These are phyloP conservation scores for Cyphomyrus plagiostoma DNA, from an alignment of 2,113 vertebrate species.

Conservation along the genomic window DNA sequence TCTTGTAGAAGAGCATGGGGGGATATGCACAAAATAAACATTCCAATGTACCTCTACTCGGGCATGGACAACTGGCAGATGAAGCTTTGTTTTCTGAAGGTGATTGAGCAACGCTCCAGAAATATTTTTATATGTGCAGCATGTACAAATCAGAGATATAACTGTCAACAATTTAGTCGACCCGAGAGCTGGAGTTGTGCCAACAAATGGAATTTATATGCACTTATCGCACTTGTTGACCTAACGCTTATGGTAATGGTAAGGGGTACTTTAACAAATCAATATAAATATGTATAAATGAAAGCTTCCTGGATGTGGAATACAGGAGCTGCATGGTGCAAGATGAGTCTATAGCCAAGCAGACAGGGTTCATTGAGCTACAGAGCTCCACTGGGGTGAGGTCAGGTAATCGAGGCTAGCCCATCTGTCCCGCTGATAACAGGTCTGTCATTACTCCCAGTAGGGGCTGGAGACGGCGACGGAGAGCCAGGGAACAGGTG, in stretches of 20 bases:
- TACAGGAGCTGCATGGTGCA: neutral
- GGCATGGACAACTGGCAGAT: neutral
- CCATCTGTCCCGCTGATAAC: slow-evolving; percentile 12
- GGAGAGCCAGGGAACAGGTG: neutral
- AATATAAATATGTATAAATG: neutral
- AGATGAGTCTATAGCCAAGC: neutral
- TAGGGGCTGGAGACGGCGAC: neutral
- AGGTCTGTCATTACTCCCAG: slow-evolving; percentile 12
- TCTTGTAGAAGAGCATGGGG: neutral
- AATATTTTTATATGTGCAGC: neutral
- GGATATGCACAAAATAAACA: neutral
- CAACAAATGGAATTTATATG: neutral
- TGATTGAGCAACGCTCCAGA: neutral
- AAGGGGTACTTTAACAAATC: neutral
- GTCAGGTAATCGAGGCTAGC: slow-evolving; percentile 5
- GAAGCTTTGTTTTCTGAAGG: neutral
- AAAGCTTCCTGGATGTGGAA: neutral
- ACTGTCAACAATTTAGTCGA: neutral
- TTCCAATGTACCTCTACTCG: neutral
- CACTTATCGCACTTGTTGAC: neutral
- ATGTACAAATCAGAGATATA: neutral
- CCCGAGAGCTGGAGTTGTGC: neutral
- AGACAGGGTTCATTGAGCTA: neutral
- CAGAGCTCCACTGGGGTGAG: neutral
- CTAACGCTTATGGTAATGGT: neutral